Evolutionary conservation across 2,113 vertebrate genomes (phyloP), one percentile per base, ranked within the genome.

Genomic region (Python bivittatus): DNA sequence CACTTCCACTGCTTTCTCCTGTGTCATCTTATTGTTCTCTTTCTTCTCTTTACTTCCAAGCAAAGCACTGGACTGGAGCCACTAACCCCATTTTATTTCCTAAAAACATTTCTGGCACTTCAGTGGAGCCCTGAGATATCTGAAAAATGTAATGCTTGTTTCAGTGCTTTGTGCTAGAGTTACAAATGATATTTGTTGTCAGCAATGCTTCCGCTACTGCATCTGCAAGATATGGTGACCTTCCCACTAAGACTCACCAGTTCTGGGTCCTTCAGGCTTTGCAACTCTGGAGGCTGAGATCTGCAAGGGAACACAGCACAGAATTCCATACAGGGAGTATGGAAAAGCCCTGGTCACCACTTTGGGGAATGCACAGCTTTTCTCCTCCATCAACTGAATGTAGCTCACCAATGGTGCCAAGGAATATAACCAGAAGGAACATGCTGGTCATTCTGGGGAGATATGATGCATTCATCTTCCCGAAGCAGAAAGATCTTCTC

Each of bases 211-310:
- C 72, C 79, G 23, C 38, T 48, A 20, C 23, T 84, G 15, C 42
- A 48, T 58, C 54, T 83, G 88, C 94, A 94, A 53, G 48, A 20
- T 13, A 94, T 8, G 42, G 25, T 93, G 60, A 92, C 48, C 1
- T 72, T 93, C 48, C 89, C n/a, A 48, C 90, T 92, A 23, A 60
- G 64, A 13, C 61, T 53, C 25, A 91, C 83, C 13, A n/a, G 86
- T 38, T 93, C 53, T 11, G 56, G 56, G 6, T 58, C 38, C 56
- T 60, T 85, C 90, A 92, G 61, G 23, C 57, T 52, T 61, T 93
- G 90, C 25, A 92, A 86, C 84, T 93, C 84, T 94, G 94, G 54
- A 79, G 64, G 25, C 56, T 88, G 33, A 84, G 60, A 33, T 15
- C 87, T 91, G 61, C 68, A 58, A 93, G 68, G 23, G 12, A 44